Evolutionary conservation across 2,113 vertebrate species (phyloP).

Genomic region (Sula dactylatra): DNA sequence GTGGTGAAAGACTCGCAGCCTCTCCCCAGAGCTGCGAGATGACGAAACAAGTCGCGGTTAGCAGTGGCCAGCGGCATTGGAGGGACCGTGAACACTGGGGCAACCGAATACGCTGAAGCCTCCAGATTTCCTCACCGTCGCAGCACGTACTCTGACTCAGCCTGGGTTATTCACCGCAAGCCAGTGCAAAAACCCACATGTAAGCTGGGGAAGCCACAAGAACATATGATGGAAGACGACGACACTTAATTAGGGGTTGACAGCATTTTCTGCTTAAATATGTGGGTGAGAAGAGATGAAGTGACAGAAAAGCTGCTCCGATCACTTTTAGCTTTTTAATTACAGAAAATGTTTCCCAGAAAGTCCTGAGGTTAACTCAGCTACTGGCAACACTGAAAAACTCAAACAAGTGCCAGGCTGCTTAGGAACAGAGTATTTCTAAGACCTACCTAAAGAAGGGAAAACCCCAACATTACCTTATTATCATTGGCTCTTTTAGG

Average conservation of each 20-base stretch:
- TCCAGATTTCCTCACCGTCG: not conserved
- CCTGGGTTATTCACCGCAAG: not conserved
- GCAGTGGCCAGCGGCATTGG: accelerated
- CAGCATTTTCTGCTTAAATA: not conserved
- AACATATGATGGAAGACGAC: not conserved
- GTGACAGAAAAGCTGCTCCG: not conserved
- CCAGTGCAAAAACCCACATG: slow-evolving; percentile 8
- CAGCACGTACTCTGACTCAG: not conserved
- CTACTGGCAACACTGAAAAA: not conserved
- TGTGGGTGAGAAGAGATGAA: not conserved
- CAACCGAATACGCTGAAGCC: accelerated
- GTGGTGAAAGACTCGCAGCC: accelerated
- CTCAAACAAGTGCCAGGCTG: not conserved
- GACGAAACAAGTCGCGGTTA: accelerated
- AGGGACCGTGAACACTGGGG: not conserved
- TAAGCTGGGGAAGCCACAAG: slow-evolving; percentile 14
- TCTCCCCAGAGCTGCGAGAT: not conserved
- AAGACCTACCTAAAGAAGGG: not conserved
- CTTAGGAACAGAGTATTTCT: not conserved
- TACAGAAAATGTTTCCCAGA: not conserved
- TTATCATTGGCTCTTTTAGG: not conserved
- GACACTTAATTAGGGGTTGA: slow-evolving; percentile 4
- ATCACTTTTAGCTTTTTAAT: slow-evolving; percentile 14
- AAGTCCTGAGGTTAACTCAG: not conserved
- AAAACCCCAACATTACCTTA: not conserved